Percentiles rank a stretch among this genome's conserved stretches.
Conservation (phyloP, 2,113 vertebrate species). For the Hoplias malabaricus region DNA sequence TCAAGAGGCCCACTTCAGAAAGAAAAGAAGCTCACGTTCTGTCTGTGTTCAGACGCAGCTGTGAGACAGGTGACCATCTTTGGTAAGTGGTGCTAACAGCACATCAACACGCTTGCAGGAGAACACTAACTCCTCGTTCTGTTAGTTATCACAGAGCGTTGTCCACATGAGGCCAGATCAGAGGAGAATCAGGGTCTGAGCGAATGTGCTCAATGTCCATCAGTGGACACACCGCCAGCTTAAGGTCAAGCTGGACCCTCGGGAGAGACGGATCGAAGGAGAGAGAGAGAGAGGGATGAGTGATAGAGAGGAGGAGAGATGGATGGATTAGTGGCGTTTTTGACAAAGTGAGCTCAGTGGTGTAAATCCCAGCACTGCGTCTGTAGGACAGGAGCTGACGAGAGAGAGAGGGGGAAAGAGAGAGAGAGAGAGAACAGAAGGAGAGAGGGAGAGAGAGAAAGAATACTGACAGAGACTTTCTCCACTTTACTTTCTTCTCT, state of each 20-base stretch:
- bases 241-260: neutral
- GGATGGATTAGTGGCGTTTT: neutral
- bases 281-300: neutral
- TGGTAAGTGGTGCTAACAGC: too few species aligned
- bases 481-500: neutral
- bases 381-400: conserved; percentile 25
- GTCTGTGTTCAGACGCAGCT: too few species aligned
- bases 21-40: too few species aligned
- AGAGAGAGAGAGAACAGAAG: neutral
- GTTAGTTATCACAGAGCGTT: too few species aligned
- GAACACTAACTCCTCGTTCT: too few species aligned
- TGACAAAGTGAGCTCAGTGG: conserved; percentile 7
- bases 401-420: neutral
- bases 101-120: too few species aligned
- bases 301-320: neutral
- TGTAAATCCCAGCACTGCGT: conserved; percentile 11
- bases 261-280: conserved; percentile 14
- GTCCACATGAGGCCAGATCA: neutral
- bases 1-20: too few species aligned
- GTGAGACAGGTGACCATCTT: too few species aligned
- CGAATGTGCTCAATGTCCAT: too few species aligned
- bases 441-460: neutral
- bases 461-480: neutral
- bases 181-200: neutral
- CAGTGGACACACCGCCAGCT: conserved; percentile 8